A percentile compares a stretch with the other conserved stretches of the same genome.
phyloP scores from a whole-genome alignment of 2,888 invertebrate species.

The Miltochrista miniata region DNA sequence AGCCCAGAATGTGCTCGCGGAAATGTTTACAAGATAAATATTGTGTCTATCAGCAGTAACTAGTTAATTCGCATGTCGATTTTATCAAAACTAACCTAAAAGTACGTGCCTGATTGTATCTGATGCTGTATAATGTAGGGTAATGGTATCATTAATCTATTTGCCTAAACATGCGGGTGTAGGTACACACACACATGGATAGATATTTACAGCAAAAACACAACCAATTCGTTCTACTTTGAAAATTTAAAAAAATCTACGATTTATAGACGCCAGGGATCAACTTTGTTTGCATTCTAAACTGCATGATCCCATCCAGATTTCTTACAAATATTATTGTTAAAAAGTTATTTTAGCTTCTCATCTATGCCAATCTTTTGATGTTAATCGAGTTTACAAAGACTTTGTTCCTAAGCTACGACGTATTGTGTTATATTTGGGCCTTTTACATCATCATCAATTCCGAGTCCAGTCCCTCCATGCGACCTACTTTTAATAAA shows the following conservation, averaged over 20 bases:
- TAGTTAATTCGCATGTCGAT: constrained; percentile 3
- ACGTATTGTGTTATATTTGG: too few species aligned
- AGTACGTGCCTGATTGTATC: constrained; percentile 10
- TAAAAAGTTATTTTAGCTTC: too few species aligned
- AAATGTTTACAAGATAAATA: neutral
- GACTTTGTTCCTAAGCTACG: too few species aligned
- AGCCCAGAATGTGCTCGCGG: neutral
- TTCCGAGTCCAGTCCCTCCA: too few species aligned
- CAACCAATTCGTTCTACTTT: constrained; percentile 25
- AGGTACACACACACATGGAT: constrained; percentile 1
- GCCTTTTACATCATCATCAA: too few species aligned
- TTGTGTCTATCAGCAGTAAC: neutral
- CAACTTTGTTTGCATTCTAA: neutral
- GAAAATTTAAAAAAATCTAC: constrained; percentile 12
- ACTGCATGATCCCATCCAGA: neutral
- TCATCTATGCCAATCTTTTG: too few species aligned
- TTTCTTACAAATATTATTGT: too few species aligned
- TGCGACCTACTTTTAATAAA: too few species aligned
- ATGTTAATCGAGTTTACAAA: too few species aligned
- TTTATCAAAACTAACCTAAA: constrained; percentile 12
- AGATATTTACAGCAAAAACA: neutral
- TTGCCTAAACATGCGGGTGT: constrained; percentile 30
- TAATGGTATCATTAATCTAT: constrained; percentile 27
- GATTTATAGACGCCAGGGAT: neutral
- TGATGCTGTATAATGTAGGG: constrained; percentile 17